Evolutionary conservation across 2,797 vertebrate species (phyloP).

Genomic region (Labeo calbasu): DNA sequence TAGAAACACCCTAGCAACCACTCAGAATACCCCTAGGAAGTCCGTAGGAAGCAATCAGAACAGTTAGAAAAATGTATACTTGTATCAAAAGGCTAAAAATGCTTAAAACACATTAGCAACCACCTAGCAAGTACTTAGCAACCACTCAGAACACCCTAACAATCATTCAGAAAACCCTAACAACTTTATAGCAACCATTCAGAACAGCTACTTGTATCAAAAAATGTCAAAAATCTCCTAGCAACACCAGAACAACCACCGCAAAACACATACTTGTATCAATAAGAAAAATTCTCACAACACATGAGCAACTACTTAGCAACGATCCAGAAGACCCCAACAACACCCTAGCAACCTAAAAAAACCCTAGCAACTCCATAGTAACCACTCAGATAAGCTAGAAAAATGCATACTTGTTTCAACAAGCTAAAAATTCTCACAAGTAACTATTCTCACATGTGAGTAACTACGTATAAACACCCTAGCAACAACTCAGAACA

Average conservation of each 20-base stretch:
- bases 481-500: background rate
- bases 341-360: background rate
- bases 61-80: too few relatives aligned
- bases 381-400: background rate
- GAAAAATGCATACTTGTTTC: background rate
- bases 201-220: background rate
- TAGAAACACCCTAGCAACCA: background rate
- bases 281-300: too few relatives aligned
- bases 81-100: too few relatives aligned
- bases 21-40: background rate
- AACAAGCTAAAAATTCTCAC: background rate
- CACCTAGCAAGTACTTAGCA: background rate
- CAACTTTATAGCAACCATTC: background rate
- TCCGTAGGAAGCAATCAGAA: too few relatives aligned
- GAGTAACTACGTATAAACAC: background rate
- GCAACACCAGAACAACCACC: background rate
- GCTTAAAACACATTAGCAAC: too few relatives aligned
- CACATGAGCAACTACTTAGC: too few relatives aligned
- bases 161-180: too few relatives aligned
- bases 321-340: background rate
- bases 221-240: too few relatives aligned
- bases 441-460: too few relatives aligned
- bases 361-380: background rate
- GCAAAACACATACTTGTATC: background rate
- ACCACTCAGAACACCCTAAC: background rate